These are phyloP conservation scores for Incurvaria masculella DNA, from an alignment of 2,888 invertebrate genomes.

Conservation along the genomic window DNA sequence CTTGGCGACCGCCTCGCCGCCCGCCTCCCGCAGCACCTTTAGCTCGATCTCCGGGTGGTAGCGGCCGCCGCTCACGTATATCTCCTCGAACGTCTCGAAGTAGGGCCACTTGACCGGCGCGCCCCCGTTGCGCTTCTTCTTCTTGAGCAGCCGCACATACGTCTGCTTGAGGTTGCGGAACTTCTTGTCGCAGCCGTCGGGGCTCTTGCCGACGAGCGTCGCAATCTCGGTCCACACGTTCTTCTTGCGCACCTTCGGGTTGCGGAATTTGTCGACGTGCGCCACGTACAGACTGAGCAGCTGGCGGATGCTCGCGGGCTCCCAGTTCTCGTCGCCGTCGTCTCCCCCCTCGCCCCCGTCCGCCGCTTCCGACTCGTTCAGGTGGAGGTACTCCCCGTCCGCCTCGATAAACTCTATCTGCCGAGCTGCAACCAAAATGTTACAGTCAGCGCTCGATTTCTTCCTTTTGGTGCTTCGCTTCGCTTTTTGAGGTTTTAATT, in stretches of 20 bases:
- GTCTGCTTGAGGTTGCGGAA: constrained; percentile 47
- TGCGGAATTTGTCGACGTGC: constrained; percentile 40
- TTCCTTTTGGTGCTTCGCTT: too few species aligned
- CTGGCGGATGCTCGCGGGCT: constrained; percentile 29
- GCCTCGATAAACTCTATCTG: constrained; percentile 33
- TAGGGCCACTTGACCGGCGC: constrained; percentile 44
- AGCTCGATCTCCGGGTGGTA: constrained; percentile 42
- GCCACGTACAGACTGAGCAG: constrained; percentile 37
- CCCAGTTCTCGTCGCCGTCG: constrained; percentile 44
- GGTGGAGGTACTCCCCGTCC: constrained; percentile 30
- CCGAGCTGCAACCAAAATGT: constrained; percentile 22
- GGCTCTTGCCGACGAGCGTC: constrained; percentile 34
- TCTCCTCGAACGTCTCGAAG: constrained; percentile 42
- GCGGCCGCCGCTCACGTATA: constrained; percentile 38
- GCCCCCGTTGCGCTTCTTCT: constrained; percentile 30
- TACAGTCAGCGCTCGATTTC: too few species aligned
- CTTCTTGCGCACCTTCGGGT: constrained; percentile 45
- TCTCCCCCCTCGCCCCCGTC: constrained; percentile 24
- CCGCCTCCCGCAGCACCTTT: constrained; percentile 24
- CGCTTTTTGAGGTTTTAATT: too few species aligned
- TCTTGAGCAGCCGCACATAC: constrained; percentile 39
- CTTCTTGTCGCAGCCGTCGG: constrained; percentile 45
- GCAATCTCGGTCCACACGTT: constrained; percentile 43
- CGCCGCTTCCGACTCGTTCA: constrained; percentile 29
- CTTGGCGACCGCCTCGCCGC: neutral